phyloP scores from a whole-genome alignment of 2,797 vertebrate genomes.

The Myotis planiceps region DNA sequence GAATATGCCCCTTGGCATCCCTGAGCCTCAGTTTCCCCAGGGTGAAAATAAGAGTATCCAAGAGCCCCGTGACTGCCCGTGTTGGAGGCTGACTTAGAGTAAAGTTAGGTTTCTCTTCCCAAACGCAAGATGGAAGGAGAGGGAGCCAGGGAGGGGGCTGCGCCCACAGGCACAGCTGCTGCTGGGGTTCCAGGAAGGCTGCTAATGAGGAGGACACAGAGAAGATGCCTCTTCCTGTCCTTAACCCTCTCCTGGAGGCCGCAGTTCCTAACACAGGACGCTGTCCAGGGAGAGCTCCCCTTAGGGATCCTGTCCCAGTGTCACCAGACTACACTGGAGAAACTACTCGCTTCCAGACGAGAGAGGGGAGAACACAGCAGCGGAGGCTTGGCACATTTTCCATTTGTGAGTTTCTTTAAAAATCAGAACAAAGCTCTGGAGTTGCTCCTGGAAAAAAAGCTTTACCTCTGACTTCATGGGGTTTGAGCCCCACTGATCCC shows the following conservation, averaged over 20 bases:
- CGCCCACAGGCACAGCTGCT: rapidly evolving
- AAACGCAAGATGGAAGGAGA: neutral
- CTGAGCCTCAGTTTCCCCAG: neutral
- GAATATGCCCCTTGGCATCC: rapidly evolving
- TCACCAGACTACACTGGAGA: no score
- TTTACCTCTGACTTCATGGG: neutral
- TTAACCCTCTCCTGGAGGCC: neutral
- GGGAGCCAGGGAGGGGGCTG: rapidly evolving
- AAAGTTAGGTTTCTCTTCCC: neutral
- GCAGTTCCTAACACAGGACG: neutral
- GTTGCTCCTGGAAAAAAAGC: neutral
- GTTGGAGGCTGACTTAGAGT: neutral
- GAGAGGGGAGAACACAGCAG: rapidly evolving
- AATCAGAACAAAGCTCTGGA: neutral
- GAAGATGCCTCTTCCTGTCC: neutral
- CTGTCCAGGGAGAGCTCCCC: rapidly evolving
- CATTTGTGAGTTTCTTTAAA: neutral
- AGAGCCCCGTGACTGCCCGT: no score
- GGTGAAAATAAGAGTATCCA: neutral
- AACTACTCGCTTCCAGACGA: neutral
- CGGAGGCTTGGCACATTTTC: neutral
- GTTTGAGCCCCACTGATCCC: neutral
- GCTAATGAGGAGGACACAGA: neutral
- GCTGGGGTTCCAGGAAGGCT: rapidly evolving
- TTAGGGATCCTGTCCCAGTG: neutral